Evolutionary conservation across 2,888 invertebrate species (phyloP).

Genomic region (Andrena bicolor): DNA sequence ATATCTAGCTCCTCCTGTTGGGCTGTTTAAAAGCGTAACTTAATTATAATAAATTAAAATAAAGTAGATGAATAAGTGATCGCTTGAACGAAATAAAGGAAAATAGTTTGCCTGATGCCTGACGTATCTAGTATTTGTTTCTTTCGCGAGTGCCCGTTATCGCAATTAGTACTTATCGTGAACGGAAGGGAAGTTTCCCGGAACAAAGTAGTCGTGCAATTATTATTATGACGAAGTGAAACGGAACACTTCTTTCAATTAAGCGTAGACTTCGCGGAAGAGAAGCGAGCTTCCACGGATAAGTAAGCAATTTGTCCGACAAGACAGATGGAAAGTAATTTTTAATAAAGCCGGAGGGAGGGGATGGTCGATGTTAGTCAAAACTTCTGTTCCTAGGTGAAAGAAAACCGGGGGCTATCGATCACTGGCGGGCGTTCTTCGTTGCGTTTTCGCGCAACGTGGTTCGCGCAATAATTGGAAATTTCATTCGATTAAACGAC

Average conservation of each 20-base stretch:
- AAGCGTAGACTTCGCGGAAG: not conserved
- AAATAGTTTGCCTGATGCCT: not conserved
- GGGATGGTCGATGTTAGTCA: not conserved
- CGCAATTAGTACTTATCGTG: too few species aligned
- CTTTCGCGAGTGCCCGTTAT: too few species aligned
- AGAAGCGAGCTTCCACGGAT: not conserved
- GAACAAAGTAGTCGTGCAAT: not conserved
- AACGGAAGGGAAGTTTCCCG: too few species aligned
- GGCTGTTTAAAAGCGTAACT: too few species aligned
- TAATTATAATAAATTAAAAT: too few species aligned
- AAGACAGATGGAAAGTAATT: constrained; percentile 1
- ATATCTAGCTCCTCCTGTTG: too few species aligned
- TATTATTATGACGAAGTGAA: not conserved
- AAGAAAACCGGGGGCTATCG: not conserved
- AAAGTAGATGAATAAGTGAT: not conserved
- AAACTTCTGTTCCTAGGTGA: not conserved
- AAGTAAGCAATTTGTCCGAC: not conserved
- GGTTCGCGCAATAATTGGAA: too few species aligned
- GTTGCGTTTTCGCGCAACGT: too few species aligned
- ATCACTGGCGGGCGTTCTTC: not conserved
- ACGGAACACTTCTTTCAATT: not conserved
- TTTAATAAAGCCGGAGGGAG: constrained; percentile 13
- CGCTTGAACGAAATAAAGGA: not conserved
- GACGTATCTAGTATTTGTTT: too few species aligned
- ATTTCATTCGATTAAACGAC: not conserved